These are phyloP conservation scores for Beris chalybata DNA, from an alignment of 2,888 invertebrate species.

Conservation along the genomic window DNA sequence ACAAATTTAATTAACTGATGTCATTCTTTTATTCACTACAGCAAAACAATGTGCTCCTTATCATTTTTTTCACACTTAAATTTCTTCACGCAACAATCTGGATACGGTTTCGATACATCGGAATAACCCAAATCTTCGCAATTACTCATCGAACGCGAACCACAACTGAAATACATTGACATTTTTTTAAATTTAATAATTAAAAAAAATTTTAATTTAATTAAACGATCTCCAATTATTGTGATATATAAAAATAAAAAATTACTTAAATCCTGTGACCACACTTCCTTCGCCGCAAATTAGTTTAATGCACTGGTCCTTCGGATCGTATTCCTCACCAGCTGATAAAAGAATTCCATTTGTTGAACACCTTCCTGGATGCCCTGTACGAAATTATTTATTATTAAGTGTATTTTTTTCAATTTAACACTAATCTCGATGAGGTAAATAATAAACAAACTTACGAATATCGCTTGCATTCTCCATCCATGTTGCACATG, in stretches of 20 bases:
- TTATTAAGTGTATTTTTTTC: background rate
- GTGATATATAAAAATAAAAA: background rate
- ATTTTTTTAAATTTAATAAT: no score
- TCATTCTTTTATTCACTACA: conserved; percentile 6
- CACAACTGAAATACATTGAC: conserved; percentile 15
- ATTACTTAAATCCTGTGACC: conserved; percentile 24
- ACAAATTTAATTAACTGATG: no score
- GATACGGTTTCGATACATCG: conserved; percentile 23
- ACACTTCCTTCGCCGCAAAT: conserved; percentile 25
- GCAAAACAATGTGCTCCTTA: conserved; percentile 10
- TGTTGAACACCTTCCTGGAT: conserved; percentile 21
- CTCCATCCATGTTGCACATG: conserved; percentile 17
- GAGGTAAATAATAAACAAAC: background rate
- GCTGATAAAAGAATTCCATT: conserved; percentile 17
- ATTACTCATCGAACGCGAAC: conserved; percentile 23
- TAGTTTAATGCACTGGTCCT: conserved; percentile 18
- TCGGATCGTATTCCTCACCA: conserved; percentile 24
- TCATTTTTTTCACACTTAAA: conserved; percentile 20
- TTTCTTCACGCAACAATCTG: conserved; percentile 26
- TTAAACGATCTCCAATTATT: no score
- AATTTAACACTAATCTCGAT: background rate
- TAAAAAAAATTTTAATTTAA: no score
- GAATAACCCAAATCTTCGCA: conserved; percentile 26
- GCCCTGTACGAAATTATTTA: conserved; percentile 12
- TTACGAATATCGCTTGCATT: conserved; percentile 25